These are phyloP conservation scores for Meganola albula DNA, from an alignment of 2,888 invertebrate species.

Conservation along the genomic window DNA sequence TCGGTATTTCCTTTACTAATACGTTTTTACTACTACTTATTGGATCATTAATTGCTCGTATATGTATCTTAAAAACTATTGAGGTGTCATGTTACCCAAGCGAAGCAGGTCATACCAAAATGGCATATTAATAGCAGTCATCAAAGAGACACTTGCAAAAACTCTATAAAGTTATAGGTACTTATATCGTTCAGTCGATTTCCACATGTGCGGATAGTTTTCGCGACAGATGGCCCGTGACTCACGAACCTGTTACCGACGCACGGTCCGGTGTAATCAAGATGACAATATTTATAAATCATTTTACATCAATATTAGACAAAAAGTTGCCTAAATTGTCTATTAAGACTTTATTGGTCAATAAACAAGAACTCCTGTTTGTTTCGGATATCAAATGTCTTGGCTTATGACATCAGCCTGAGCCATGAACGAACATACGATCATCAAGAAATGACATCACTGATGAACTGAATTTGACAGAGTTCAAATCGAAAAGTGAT, in stretches of 20 bases:
- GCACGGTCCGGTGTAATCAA: conserved; percentile 57
- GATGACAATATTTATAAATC: conserved; percentile 53
- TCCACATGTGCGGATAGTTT: conserved; percentile 65
- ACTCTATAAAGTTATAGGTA: conserved; percentile 45
- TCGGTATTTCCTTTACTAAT: conserved; percentile 11
- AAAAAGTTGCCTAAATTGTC: conserved; percentile 31
- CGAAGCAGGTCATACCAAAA: conserved; percentile 44
- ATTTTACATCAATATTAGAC: conserved; percentile 29
- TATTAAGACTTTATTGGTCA: conserved; percentile 36
- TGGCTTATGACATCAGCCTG: conserved; percentile 55
- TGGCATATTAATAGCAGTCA: conserved; percentile 48
- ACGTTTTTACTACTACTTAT: conserved; percentile 4
- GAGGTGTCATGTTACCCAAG: conserved; percentile 51
- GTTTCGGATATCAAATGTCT: conserved; percentile 42
- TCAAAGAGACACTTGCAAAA: conserved; percentile 45
- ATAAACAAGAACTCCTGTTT: conserved; percentile 42
- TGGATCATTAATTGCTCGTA: too few relatives aligned
- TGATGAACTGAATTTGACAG: conserved; percentile 45
- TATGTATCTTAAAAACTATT: conserved; percentile 18
- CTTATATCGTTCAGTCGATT: conserved; percentile 52
- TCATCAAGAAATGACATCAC: conserved; percentile 50
- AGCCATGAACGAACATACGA: conserved; percentile 29
- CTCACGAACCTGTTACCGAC: conserved; percentile 64
- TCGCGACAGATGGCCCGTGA: conserved; percentile 72
- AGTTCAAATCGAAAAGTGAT: too few relatives aligned